Evolutionary conservation across 2,888 invertebrate species (phyloP).

Genomic region (Macrosoma leucophasiata): DNA sequence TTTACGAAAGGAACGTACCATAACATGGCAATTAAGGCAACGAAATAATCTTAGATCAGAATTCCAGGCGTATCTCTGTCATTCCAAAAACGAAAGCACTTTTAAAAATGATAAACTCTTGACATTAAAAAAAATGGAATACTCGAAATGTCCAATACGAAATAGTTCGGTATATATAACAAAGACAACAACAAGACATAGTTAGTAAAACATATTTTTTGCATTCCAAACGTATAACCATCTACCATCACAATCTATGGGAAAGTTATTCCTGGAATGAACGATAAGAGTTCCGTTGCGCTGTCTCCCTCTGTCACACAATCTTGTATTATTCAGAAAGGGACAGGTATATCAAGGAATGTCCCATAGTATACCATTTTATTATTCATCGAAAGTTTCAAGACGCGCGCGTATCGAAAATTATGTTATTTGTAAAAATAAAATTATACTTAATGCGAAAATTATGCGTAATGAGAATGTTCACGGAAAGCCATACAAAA

Average conservation of each 20-base stretch:
- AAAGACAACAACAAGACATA: slow-evolving; percentile 23
- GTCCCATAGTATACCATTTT: slow-evolving; percentile 54
- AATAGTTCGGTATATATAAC: slow-evolving; percentile 12
- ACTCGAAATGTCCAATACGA: too few species aligned
- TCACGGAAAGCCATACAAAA: slow-evolving; percentile 9
- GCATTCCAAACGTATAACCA: slow-evolving; percentile 48
- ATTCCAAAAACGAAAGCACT: too few species aligned
- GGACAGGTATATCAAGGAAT: slow-evolving; percentile 42
- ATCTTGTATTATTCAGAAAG: slow-evolving; percentile 27
- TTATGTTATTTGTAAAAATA: slow-evolving; percentile 29
- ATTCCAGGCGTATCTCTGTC: too few species aligned
- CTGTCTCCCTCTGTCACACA: slow-evolving; percentile 33
- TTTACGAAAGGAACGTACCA: too few species aligned
- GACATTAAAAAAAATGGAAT: too few species aligned
- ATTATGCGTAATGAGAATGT: slow-evolving; percentile 19
- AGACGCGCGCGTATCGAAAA: slow-evolving; percentile 27
- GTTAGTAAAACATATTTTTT: slow-evolving; percentile 39
- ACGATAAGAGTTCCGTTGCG: slow-evolving; percentile 58
- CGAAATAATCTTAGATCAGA: too few species aligned
- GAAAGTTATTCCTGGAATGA: slow-evolving; percentile 71
- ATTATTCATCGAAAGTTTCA: slow-evolving; percentile 58
- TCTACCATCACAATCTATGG: slow-evolving; percentile 57
- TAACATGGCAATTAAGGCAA: too few species aligned
- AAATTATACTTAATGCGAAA: slow-evolving; percentile 17
- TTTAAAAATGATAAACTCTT: too few species aligned